Evolutionary conservation across 1,140 invertebrate genomes (phyloP), one percentile per base, ranked within the genome.

Genomic region (Microplitis demolitor): DNA sequence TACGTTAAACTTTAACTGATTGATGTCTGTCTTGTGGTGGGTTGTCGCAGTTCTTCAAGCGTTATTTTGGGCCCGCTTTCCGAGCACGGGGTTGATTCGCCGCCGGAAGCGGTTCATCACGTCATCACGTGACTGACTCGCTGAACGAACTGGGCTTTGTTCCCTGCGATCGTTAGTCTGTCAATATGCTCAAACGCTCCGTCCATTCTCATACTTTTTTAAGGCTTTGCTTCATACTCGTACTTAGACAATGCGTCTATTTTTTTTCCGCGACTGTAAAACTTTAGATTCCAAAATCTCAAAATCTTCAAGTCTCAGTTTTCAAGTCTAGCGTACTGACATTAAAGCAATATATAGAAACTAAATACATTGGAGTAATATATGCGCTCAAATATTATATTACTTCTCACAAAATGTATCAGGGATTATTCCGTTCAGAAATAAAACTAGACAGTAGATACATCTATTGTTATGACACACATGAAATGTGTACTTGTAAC

Each of bases 181-280:
- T 85, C 85, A 86, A 86, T 87, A 86, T 87, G 83, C 84, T 81
- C 78, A 84, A 86, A 85, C 84, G 80, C 85, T 82, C 83, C 76
- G 69, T 50, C 71, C 64, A 35, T 51, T 69, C 58, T 69, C 33
- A 0, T 64, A 16, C 34, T 39, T 66, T 37, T 58, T 31, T 31
- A n/a, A 54, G 24, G 35, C 45, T 9, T 66, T 72, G 76, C 69
- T 53, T 39, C 50, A 58, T 66, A 37, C 56, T 50, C 61, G 45
- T 31, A 33, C 37, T 39, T 39, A 73, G 81, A 86, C 84, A 86
- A 87, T 86, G 83, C 80, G 64, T 76, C 84, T 78, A 86, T 87
- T 87, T 87, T 83, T 86, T 85, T 77, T 76, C 76, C 79, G 80
- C 79, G 71, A 77, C 78, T 78, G 83, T 82, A 84, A 85, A 85